Evolutionary conservation across 2,888 invertebrate genomes (phyloP).

Genomic region (Conus canariensis): DNA sequence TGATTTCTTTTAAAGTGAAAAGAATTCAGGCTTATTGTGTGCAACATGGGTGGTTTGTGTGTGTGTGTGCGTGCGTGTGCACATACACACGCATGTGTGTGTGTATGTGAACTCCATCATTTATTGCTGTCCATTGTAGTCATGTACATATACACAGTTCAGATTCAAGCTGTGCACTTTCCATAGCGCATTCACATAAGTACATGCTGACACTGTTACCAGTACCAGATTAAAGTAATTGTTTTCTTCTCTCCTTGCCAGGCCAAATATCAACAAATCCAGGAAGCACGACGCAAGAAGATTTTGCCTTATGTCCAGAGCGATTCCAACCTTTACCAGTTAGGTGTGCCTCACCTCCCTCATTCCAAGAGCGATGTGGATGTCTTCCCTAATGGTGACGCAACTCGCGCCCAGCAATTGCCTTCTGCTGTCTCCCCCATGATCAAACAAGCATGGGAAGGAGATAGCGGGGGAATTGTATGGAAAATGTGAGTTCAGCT

Average conservation of each 20-base stretch:
- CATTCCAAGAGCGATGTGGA: slow-evolving; percentile 63
- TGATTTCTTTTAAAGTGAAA: too few relatives aligned
- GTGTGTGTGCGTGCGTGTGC: not conserved
- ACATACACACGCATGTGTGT: not conserved
- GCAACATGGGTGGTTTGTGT: not conserved
- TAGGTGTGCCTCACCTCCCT: slow-evolving; percentile 46
- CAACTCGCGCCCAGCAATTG: not conserved
- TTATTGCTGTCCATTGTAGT: not conserved
- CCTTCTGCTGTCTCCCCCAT: not conserved
- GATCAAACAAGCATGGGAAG: not conserved
- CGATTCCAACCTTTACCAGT: slow-evolving; percentile 48
- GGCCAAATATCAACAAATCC: slow-evolving; percentile 87
- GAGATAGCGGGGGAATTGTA: not conserved
- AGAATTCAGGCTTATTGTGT: too few relatives aligned
- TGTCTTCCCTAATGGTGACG: slow-evolving; percentile 45
- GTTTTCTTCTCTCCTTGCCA: slow-evolving; percentile 62
- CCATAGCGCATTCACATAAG: too few relatives aligned
- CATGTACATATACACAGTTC: too few relatives aligned
- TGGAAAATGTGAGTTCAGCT: not conserved
- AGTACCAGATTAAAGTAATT: not conserved
- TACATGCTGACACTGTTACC: too few relatives aligned
- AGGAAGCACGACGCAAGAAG: slow-evolving; percentile 80
- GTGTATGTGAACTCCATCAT: not conserved
- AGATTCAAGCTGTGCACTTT: too few relatives aligned
- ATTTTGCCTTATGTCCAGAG: slow-evolving; percentile 81